Evolutionary conservation across 2,797 vertebrate species (phyloP).

Genomic region (Sebastes glaucus): DNA sequence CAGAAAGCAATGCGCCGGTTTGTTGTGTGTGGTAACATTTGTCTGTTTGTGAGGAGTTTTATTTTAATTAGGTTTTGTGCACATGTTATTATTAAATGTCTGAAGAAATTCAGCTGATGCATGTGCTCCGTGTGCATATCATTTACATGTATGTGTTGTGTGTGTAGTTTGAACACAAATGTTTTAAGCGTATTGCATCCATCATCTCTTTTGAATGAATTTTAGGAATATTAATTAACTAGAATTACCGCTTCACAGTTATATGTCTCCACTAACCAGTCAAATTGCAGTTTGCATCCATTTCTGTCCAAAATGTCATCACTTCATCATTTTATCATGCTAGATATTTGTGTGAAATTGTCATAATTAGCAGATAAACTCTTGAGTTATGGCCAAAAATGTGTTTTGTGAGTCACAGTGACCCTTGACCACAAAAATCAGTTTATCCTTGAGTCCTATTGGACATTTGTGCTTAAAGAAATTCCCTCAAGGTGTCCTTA

Average conservation of each 20-base stretch:
- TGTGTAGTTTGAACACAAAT: not conserved
- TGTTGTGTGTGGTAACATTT: conserved; percentile 62
- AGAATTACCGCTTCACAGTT: not conserved
- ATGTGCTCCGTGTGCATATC: not conserved
- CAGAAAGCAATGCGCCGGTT: conserved; percentile 50
- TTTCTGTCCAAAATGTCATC: not conserved
- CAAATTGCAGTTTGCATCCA: not conserved
- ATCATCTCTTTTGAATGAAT: not conserved
- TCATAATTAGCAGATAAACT: not conserved
- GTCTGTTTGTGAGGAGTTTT: conserved; percentile 57
- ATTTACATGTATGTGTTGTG: not conserved
- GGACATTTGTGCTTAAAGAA: not conserved
- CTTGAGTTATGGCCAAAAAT: not conserved
- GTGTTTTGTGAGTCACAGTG: not conserved
- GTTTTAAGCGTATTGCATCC: not conserved
- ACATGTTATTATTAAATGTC: conserved; percentile 42
- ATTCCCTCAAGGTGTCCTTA: not conserved
- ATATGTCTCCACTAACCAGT: not conserved
- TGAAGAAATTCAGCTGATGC: conserved; percentile 9
- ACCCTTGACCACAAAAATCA: not conserved
- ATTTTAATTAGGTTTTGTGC: conserved; percentile 44
- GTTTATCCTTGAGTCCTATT: not conserved
- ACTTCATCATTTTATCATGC: not conserved
- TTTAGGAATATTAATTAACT: not conserved
- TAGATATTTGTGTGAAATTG: not conserved